phyloP scores from a whole-genome alignment of 2,113 vertebrate genomes.

The Halichoeres trimaculatus region DNA sequence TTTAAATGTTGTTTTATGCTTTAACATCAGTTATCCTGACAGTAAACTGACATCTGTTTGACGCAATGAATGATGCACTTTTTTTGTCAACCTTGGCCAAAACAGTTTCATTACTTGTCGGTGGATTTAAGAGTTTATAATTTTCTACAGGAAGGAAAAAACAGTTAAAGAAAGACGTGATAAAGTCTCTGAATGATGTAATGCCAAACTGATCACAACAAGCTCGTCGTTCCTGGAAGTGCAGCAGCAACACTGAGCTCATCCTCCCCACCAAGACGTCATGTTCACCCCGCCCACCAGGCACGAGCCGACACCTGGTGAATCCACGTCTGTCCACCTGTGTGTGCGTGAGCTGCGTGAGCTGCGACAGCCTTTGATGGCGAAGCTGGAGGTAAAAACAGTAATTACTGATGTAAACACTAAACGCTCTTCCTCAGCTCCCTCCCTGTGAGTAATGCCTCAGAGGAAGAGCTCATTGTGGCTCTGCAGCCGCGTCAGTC shows the following conservation, averaged over 20 bases:
- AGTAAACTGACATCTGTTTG: too few relatives aligned
- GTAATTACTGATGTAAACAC: constrained; percentile 79
- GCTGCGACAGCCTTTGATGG: constrained; percentile 84
- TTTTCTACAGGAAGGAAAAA: too few relatives aligned
- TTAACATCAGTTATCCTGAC: too few relatives aligned
- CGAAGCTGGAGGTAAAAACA: constrained; percentile 76
- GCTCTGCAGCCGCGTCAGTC: constrained; percentile 57
- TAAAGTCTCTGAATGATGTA: not conserved
- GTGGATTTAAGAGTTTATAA: too few relatives aligned
- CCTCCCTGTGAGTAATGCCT: constrained; percentile 60
- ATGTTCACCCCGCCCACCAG: constrained; percentile 58
- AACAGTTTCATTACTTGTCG: too few relatives aligned
- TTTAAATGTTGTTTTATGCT: too few relatives aligned
- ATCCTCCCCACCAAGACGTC: constrained; percentile 44
- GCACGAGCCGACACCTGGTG: constrained; percentile 72
- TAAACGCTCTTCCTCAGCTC: constrained; percentile 59
- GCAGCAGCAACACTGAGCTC: constrained; percentile 59
- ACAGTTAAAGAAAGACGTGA: too few relatives aligned
- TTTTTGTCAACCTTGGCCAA: too few relatives aligned
- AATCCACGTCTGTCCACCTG: constrained; percentile 23
- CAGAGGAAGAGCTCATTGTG: constrained; percentile 57
- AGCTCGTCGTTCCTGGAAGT: constrained; percentile 79
- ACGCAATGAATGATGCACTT: too few relatives aligned
- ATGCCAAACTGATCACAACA: constrained; percentile 49
- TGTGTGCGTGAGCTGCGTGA: constrained; percentile 54